Evolutionary conservation across 2,797 vertebrate species (phyloP), one percentile per base, ranked within the genome.

Genomic region (Gallinago solitaria): DNA sequence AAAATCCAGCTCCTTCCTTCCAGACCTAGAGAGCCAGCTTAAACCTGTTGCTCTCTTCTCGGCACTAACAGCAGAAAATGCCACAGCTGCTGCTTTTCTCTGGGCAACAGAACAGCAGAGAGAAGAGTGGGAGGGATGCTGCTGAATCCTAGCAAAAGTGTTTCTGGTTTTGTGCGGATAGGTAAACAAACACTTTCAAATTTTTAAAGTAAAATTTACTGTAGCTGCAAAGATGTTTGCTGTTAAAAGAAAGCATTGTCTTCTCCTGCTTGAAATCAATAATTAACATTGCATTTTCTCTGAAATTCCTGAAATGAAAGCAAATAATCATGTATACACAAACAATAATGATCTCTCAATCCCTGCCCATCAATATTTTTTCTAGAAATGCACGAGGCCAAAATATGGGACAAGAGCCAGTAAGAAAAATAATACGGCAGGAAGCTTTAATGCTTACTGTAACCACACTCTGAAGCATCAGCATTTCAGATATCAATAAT

Each of bases 401-500:
- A 92, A 93, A 94, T 71, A 82, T 45, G 41, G 83, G 80, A 90
- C 39, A 65, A 76, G 45, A 91, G 67, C 87, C 88, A 84, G 20
- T 16, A 94, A 80, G 83, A 70, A 90, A 95, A 90, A 84, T 70
- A 90, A 90, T 90, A 85, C 45, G 64, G 15, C 83, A 95, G 93
- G 88, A 96, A 96, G 91, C 77, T 74, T 84, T 95, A 87, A 57
- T 89, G 59, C 86, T 96, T 95, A 90, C 87, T 87, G 88, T 96
- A 96, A 96, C 91, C 68, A 68, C 70, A 96, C 70, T 61, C 77
- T 83, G 77, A 84, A 93, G 77, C 86, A 86, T 71, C 86, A 95
- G 77, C 86, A 54, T 90, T 96, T 94, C 77, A 77, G 48, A 75
- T 89, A 95, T 87, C 83, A 95, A 95, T 96, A 94, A 95, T 96